Percentiles rank a stretch among this genome's conserved stretches.
These are phyloP conservation scores for Kradibia gibbosae DNA, from an alignment of 1,140 invertebrate genomes.

Conservation along the genomic window DNA sequence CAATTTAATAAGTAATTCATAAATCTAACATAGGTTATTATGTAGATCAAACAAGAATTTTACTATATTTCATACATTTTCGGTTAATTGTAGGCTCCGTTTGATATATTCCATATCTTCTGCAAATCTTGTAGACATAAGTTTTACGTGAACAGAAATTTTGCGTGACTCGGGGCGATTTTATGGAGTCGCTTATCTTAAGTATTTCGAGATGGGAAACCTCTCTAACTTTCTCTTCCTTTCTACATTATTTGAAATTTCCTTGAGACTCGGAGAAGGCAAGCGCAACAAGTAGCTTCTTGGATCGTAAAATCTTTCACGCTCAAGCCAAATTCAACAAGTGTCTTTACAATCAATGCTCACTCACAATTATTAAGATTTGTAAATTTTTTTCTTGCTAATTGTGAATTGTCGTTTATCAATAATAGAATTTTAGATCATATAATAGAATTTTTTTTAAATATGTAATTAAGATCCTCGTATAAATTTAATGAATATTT, in stretches of 20 bases:
- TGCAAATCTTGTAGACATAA: not conserved
- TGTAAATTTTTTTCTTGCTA: too few species aligned
- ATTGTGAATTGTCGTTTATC: too few species aligned
- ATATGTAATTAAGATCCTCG: too few species aligned
- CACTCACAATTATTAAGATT: not conserved
- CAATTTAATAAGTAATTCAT: too few species aligned
- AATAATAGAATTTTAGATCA: too few species aligned
- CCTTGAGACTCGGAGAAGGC: constrained; percentile 25
- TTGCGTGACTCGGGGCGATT: constrained; percentile 48
- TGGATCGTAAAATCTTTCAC: constrained; percentile 68
- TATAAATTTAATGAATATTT: too few species aligned
- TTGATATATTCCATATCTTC: not conserved
- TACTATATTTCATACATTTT: too few species aligned
- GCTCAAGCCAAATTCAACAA: constrained; percentile 64
- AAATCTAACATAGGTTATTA: too few species aligned
- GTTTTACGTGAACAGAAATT: constrained; percentile 40
- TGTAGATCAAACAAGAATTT: too few species aligned
- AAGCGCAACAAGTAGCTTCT: constrained; percentile 70
- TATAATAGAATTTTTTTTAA: too few species aligned
- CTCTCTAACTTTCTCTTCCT: not conserved
- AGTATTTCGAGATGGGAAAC: constrained; percentile 39
- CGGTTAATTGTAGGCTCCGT: not conserved
- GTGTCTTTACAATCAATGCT: constrained; percentile 56
- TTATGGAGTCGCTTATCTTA: constrained; percentile 46
- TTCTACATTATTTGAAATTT: constrained; percentile 2